phyloP scores from a whole-genome alignment of 1,140 invertebrate genomes.

The Macrosteles quadrilineatus region DNA sequence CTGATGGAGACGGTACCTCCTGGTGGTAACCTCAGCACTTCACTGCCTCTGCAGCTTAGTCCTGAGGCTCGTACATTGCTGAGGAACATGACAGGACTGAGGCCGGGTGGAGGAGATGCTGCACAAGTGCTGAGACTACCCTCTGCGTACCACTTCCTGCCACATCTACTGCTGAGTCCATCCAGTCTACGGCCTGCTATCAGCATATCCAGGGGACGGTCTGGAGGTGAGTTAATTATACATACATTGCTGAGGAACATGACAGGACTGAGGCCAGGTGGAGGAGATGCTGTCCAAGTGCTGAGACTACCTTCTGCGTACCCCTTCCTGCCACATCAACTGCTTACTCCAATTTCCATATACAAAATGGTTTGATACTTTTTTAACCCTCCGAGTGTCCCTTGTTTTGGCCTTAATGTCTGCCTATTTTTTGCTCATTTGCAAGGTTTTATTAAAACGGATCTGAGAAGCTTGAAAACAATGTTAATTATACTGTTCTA shows the following conservation, averaged over 20 bases:
- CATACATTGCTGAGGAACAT: too few species aligned
- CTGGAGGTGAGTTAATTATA: conserved; percentile 58
- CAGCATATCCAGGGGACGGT: conserved; percentile 70
- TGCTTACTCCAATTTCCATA: too few species aligned
- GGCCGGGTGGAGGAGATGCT: conserved; percentile 38
- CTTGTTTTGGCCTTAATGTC: too few species aligned
- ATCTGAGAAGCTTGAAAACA: too few species aligned
- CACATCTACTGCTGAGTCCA: conserved; percentile 80
- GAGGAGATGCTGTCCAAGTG: too few species aligned
- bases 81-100: conserved; percentile 49
- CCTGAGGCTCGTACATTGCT: conserved; percentile 38
- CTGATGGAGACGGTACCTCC: conserved; percentile 28
- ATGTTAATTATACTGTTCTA: too few species aligned
- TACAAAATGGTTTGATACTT: too few species aligned
- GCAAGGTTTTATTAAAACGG: too few species aligned
- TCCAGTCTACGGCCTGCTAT: conserved; percentile 77
- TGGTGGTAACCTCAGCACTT: background rate
- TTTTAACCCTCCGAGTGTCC: too few species aligned
- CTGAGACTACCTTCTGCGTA: too few species aligned
- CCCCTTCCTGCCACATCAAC: too few species aligned
- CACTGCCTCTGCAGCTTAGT: conserved; percentile 18
- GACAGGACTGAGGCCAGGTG: conserved; percentile 49
- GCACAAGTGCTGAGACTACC: conserved; percentile 60
- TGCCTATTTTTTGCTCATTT: too few species aligned
- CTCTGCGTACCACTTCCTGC: conserved; percentile 83